phyloP scores from a whole-genome alignment of 2,797 vertebrate genomes.

The Clarias laeviceps region DNA sequence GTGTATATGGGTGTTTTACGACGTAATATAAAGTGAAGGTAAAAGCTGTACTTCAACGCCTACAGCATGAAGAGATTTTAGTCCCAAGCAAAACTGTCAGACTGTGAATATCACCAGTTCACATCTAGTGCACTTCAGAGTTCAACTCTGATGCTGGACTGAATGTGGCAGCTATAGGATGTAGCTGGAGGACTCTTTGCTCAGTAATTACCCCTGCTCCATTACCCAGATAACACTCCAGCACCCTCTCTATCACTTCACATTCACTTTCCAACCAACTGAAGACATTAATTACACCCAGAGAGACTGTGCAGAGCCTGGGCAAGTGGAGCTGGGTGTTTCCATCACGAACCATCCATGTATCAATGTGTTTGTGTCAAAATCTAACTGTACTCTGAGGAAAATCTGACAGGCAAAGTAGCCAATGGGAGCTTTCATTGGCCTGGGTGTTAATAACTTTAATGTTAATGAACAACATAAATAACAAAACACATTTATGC shows the following conservation, averaged over 20 bases:
- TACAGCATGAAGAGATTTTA: neutral
- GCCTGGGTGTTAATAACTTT: neutral
- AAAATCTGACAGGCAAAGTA: slow-evolving; percentile 12
- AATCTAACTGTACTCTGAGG: slow-evolving; percentile 34
- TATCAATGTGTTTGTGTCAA: slow-evolving; percentile 47
- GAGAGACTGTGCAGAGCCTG: slow-evolving; percentile 27
- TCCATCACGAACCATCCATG: slow-evolving; percentile 36
- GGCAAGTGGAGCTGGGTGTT: slow-evolving; percentile 34
- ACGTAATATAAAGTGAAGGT: neutral
- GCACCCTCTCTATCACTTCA: slow-evolving; percentile 45
- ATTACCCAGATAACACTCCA: slow-evolving; percentile 49
- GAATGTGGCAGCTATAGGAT: slow-evolving; percentile 48
- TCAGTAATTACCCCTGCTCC: slow-evolving; percentile 50
- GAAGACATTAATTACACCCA: slow-evolving; percentile 51
- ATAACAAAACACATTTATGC: neutral
- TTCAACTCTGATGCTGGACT: slow-evolving; percentile 15
- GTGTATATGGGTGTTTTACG: neutral
- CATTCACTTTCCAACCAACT: slow-evolving; percentile 50
- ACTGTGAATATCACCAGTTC: neutral
- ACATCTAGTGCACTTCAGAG: neutral
- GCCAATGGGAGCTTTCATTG: slow-evolving; percentile 4
- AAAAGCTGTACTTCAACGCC: neutral
- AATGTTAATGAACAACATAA: slow-evolving; percentile 1
- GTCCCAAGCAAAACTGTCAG: slow-evolving; percentile 5
- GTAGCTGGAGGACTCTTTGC: slow-evolving; percentile 52